Evolutionary conservation across 2,888 invertebrate species (phyloP), one percentile per base, ranked within the genome.

Genomic region (Cactoblastis cactorum): DNA sequence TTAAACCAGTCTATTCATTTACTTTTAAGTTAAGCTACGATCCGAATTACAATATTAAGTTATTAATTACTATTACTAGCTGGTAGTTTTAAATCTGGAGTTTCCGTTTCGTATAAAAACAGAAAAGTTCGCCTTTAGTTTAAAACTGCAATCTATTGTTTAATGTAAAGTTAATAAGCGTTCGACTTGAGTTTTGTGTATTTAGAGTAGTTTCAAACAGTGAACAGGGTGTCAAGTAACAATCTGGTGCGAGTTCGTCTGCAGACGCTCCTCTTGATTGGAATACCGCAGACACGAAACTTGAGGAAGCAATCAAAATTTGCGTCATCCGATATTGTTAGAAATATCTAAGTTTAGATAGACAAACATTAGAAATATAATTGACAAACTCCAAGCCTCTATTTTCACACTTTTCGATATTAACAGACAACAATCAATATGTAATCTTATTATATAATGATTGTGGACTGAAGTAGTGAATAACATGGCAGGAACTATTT

Each of bases 241-340:
- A 65, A 71, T 65, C 60, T 55, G 67, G 67, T 63, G 17, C 59
- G 63, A 63, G 64, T 69, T 70, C 65, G 65, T 69, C 68, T 64
- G 56, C 49, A 69, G 63, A 64, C 66, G 63, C 65, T 69, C 62
- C 59, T 62, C 56, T 71, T 76, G 76, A 74, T 77, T 80, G 74
- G 74, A 74, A 75, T 69, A 67, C 67, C 71, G 57, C 65, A 74
- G 69, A 74, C 71, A 76, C 71, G 71, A 60, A 70, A 67, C 71
- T 63, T 58, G 67, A 71, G 73, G 68, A 76, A 80, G 73, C 73
- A 77, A 78, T 81, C 76, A 76, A 71, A 73, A 70, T 79, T 75
- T 74, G 77, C 70, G 70, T 65, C 63, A 59, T 58, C 56, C 59
- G 50, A 53, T 59, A 60, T 58, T 65, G 65, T 59, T 55, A 62